phyloP scores from a whole-genome alignment of 2,113 vertebrate genomes.

The Gulo gulo region DNA sequence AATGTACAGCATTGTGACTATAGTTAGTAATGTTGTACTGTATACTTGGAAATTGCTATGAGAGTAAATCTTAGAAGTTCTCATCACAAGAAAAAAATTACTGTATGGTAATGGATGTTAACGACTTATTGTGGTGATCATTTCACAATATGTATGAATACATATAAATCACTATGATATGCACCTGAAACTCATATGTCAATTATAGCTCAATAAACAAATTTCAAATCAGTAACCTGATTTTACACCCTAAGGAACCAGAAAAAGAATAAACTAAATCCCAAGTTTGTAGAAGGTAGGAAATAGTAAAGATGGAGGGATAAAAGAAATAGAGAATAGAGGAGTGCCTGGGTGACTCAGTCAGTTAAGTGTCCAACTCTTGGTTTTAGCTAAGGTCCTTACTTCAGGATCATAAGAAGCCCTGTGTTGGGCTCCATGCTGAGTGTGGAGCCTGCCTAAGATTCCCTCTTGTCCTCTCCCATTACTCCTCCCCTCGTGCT shows the following conservation, averaged over 20 bases:
- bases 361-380: neutral
- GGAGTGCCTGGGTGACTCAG: neutral
- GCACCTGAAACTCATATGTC: neutral
- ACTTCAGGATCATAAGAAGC: no score
- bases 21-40: neutral
- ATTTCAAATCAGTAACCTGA: neutral
- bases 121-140: neutral
- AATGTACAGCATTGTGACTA: neutral
- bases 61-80: neutral
- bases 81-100: neutral
- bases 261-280: neutral
- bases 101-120: neutral
- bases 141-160: neutral
- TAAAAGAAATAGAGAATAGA: neutral
- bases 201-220: neutral
- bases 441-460: no score
- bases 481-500: no score
- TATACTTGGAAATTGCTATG: neutral
- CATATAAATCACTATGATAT: neutral
- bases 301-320: neutral
- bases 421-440: no score
- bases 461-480: no score
- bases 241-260: neutral
- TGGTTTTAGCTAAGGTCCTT: neutral
- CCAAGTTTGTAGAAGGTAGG: neutral